Base-by-base conservation (phyloP, 2,113 vertebrate species). In the Sardina pilchardus region DNA sequence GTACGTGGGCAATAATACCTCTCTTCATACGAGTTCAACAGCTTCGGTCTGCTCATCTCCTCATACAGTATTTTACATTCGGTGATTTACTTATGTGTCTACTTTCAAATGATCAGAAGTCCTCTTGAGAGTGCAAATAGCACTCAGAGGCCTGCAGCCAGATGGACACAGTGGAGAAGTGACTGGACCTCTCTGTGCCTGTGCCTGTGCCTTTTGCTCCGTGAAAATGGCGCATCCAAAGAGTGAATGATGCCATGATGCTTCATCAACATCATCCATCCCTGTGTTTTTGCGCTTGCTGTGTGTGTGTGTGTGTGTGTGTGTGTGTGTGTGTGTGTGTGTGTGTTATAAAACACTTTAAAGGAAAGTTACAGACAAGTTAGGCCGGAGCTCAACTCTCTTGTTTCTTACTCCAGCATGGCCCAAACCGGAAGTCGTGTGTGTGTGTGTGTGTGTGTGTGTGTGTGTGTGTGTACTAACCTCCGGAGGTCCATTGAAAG, bases 401-500 rank as follows among this genome's bases (percentile, higher is more conserved):
- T n/a, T n/a, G n/a, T n/a, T n/a, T n/a, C n/a, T n/a, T n/a, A n/a
- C n/a, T n/a, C n/a, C n/a, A n/a, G n/a, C n/a, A n/a, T n/a, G n/a
- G n/a, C n/a, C n/a, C n/a, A n/a, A n/a, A n/a, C n/a, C n/a, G n/a
- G n/a, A n/a, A n/a, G n/a, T n/a, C n/a, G n/a, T n/a, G n/a, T n/a
- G n/a, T n/a, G n/a, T 80, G 53, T 10, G 4, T 50, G n/a, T 86
- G 42, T 48, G 17, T 42, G n/a, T 17, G 59, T 43, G 81, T 53
- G 36, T 34, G n/a, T 6, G 19, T 63, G 56, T 6, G 12, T 30
- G 6, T 16, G 0, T 0, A 24, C 53, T 59, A 94, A 99, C 98
- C 97, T 99, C 98, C 53, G 98, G 98, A 0, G 98, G 98, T 0
- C 98, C 98, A 56, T 92, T 98, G 90, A 99, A 99, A 71, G 97